Evolutionary conservation across 2,888 invertebrate genomes (phyloP).

Genomic region (Orthonychiurus folsomi): DNA sequence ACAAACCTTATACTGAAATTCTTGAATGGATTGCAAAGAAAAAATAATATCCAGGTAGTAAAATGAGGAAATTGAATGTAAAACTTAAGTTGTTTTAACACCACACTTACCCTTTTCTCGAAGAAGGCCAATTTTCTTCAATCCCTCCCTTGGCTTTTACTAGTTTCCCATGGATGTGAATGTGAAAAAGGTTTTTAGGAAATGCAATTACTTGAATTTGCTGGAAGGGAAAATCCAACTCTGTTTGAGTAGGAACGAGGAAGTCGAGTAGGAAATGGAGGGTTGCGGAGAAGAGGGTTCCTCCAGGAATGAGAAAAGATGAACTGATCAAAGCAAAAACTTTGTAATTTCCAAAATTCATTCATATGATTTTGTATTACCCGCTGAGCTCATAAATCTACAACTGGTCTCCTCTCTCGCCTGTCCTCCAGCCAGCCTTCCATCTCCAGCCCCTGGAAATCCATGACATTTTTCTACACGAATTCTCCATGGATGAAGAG

Average conservation of each 20-base stretch:
- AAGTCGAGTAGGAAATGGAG: not conserved
- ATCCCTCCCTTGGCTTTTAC: not conserved
- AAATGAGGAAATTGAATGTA: too few relatives aligned
- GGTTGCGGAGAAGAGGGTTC: not conserved
- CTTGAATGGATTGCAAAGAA: too few relatives aligned
- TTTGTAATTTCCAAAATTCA: constrained; percentile 1
- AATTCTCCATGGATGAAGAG: not conserved
- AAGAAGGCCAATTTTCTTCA: not conserved
- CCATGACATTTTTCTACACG: too few relatives aligned
- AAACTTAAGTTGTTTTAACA: not conserved
- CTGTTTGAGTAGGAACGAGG: not conserved
- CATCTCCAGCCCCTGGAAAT: too few relatives aligned
- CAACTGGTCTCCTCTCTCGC: too few relatives aligned
- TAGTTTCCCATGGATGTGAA: not conserved
- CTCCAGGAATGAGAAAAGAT: not conserved
- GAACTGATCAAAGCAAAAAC: constrained; percentile 1
- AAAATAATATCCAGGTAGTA: too few relatives aligned
- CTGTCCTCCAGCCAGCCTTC: too few relatives aligned
- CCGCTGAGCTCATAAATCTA: not conserved
- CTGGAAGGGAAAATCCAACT: not conserved
- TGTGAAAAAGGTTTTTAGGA: not conserved
- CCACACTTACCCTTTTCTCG: not conserved
- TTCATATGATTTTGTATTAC: not conserved
- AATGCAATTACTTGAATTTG: not conserved
- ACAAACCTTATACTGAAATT: too few relatives aligned